Conservation (phyloP, 2,888 invertebrate species). For the Terebella lapidaria region DNA sequence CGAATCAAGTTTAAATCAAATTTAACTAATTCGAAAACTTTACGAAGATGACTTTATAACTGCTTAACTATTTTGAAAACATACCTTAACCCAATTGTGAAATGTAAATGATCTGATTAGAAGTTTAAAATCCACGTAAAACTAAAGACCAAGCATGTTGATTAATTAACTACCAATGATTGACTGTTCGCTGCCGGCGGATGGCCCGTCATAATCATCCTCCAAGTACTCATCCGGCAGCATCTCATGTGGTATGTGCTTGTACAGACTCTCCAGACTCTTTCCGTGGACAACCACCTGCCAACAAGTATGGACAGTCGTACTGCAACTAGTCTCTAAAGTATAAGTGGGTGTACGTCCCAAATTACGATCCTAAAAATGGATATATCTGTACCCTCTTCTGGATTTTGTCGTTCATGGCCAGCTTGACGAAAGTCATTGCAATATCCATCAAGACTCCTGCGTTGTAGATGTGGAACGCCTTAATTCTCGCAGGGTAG, state of each 20-base stretch:
- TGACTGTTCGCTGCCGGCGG: slow-evolving; percentile 24
- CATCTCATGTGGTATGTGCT: slow-evolving; percentile 25
- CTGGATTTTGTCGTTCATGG: slow-evolving; percentile 21
- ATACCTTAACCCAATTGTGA: background rate
- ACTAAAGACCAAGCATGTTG: too few species aligned
- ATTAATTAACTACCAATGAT: slow-evolving; percentile 30
- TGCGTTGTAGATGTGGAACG: slow-evolving; percentile 29
- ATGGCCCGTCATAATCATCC: slow-evolving; percentile 27
- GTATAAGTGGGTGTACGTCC: background rate
- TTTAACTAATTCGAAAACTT: too few species aligned
- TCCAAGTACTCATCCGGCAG: slow-evolving; percentile 30
- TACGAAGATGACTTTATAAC: too few species aligned
- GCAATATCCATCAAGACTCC: slow-evolving; percentile 28
- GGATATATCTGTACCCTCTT: too few species aligned
- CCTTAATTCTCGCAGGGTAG: slow-evolving; percentile 26
- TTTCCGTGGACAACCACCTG: slow-evolving; percentile 28
- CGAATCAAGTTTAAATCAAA: background rate
- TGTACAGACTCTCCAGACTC: slow-evolving; percentile 29
- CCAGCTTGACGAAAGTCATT: slow-evolving; percentile 22
- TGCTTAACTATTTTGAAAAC: too few species aligned
- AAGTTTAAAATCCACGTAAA: background rate
- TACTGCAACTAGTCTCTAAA: too few species aligned
- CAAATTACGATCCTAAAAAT: too few species aligned
- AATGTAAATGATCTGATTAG: background rate
- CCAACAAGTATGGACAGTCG: background rate